phyloP scores from a whole-genome alignment of 2,113 vertebrate species.

The Grammatotria lemairii region DNA sequence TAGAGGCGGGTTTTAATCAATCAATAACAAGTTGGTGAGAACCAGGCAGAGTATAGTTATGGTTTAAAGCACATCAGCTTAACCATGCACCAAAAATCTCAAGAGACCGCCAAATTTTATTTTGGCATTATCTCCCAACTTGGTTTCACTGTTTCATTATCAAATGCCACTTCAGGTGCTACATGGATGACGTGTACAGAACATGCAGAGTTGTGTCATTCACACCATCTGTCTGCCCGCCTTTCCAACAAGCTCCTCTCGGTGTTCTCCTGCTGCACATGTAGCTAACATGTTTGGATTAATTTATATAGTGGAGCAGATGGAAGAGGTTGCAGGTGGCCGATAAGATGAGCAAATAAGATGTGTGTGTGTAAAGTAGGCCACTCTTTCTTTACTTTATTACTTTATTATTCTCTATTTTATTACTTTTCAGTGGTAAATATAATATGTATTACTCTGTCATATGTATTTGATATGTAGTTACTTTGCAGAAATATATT shows the following conservation, averaged over 20 bases:
- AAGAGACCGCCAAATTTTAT: background rate
- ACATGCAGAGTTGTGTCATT: conserved; percentile 1
- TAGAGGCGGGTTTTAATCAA: background rate
- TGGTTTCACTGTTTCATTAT: background rate
- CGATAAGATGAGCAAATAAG: background rate
- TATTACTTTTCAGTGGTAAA: background rate
- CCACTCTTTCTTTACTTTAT: background rate
- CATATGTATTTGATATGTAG: background rate
- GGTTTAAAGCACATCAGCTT: background rate
- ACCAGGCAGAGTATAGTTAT: background rate
- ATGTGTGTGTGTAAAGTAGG: background rate
- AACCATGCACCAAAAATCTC: background rate
- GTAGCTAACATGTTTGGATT: background rate
- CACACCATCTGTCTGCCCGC: conserved; percentile 1
- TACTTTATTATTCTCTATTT: background rate
- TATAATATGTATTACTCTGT: background rate
- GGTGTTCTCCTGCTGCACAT: background rate
- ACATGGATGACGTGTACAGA: background rate
- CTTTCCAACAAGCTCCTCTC: background rate
- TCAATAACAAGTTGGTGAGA: background rate
- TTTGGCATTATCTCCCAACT: background rate
- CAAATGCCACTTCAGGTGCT: background rate
- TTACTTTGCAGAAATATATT: background rate
- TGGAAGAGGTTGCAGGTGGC: background rate
- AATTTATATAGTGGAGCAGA: background rate